These are phyloP conservation scores for Lasioglossum lativentre DNA, from an alignment of 2,888 invertebrate species.

Conservation along the genomic window DNA sequence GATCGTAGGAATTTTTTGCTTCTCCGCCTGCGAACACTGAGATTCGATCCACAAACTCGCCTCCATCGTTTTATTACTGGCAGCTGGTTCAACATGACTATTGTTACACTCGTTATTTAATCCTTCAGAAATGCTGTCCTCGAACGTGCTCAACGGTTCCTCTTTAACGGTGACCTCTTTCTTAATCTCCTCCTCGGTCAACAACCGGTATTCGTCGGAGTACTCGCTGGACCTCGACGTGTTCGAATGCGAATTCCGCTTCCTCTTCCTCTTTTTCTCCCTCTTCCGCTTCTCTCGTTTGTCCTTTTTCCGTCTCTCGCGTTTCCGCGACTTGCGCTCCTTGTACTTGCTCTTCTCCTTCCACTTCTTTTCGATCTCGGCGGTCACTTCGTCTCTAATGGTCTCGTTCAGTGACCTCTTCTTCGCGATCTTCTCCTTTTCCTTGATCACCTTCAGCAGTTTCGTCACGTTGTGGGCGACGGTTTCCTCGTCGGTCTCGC, in stretches of 20 bases:
- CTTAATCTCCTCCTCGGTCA: constrained; percentile 74
- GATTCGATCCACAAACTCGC: neutral
- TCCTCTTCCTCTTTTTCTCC: constrained; percentile 56
- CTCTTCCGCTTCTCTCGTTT: constrained; percentile 65
- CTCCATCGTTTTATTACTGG: neutral
- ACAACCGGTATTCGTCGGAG: constrained; percentile 55
- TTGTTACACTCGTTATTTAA: neutral
- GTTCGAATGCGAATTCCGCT: constrained; percentile 23
- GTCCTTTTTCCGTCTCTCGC: constrained; percentile 64
- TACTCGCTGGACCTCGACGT: constrained; percentile 17
- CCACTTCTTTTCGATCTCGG: constrained; percentile 80
- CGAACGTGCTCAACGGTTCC: constrained; percentile 22
- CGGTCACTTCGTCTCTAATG: constrained; percentile 80
- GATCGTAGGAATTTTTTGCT: neutral
- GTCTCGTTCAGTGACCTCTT: constrained; percentile 78
- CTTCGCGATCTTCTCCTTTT: constrained; percentile 79
- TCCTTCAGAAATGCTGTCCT: neutral
- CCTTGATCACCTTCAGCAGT: constrained; percentile 80
- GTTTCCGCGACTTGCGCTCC: constrained; percentile 69
- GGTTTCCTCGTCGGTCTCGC: constrained; percentile 48
- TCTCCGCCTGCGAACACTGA: neutral
- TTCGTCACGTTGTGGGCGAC: constrained; percentile 75
- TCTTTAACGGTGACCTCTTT: constrained; percentile 61
- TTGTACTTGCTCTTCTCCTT: constrained; percentile 75
- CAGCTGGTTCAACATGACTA: neutral